Conservation (phyloP, 2,797 vertebrate species). For the Todus mexicanus region DNA sequence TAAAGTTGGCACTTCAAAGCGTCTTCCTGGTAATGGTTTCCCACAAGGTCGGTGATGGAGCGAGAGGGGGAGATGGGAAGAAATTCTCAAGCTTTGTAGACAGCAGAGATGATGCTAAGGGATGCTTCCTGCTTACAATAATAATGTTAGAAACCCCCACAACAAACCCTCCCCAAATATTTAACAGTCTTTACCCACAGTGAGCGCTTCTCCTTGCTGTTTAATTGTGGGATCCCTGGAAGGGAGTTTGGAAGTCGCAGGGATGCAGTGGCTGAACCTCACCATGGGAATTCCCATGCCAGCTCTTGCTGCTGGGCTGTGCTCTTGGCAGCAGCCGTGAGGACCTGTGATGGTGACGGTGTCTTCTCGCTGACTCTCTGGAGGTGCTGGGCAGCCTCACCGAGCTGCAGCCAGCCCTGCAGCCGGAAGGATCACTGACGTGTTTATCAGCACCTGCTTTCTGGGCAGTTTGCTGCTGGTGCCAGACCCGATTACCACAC, state of each 20-base stretch:
- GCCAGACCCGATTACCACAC: neutral
- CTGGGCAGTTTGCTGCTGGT: neutral
- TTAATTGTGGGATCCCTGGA: accelerated
- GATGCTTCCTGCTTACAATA: neutral
- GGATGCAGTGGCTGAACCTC: accelerated
- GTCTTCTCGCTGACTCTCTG: accelerated
- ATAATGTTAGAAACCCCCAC: no score
- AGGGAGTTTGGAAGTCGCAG: accelerated
- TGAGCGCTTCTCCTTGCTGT: neutral
- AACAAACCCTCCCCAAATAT: no score
- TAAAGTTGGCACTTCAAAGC: constrained; percentile 64
- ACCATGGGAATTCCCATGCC: accelerated
- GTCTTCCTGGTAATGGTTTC: constrained; percentile 30
- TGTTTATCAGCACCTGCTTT: constrained; percentile 61
- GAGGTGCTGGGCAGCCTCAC: neutral
- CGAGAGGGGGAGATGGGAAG: neutral
- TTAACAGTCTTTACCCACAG: neutral
- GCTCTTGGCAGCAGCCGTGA: neutral
- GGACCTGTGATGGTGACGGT: neutral
- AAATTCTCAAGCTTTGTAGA: neutral
- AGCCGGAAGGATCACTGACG: constrained; percentile 50
- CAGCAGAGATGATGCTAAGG: neutral
- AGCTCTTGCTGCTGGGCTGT: neutral
- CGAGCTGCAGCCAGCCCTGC: neutral
- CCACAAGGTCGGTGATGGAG: neutral